phyloP scores from a whole-genome alignment of 2,113 vertebrate species.

The Xiphophorus maculatus region DNA sequence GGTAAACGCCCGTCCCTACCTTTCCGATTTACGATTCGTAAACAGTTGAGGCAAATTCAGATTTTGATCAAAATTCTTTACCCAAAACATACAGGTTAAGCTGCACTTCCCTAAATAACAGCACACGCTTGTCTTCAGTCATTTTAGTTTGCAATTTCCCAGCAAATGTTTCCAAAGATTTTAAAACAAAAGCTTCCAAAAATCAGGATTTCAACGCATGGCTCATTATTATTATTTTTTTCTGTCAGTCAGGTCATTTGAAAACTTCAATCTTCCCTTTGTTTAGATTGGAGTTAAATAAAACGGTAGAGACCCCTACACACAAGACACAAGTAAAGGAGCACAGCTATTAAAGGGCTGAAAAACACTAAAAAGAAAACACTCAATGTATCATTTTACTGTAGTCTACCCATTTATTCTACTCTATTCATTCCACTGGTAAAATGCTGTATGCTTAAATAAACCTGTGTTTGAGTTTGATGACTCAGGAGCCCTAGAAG shows the following conservation, averaged over 20 bases:
- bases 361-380: conserved; percentile 62
- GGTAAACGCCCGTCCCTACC: no score
- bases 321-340: not conserved
- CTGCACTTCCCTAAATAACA: no score
- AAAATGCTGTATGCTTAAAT: conserved; percentile 77
- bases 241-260: not conserved
- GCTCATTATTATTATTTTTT: not conserved
- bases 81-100: no score
- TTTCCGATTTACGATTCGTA: no score
- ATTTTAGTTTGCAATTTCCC: no score
- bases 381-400: conserved; percentile 59
- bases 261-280: not conserved
- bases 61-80: no score
- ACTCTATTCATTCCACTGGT: conserved; percentile 82
- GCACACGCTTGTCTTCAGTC: no score
- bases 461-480: conserved; percentile 50
- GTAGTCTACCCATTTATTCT: conserved; percentile 62
- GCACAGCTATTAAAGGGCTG: conserved; percentile 14
- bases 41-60: no score
- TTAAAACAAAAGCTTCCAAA: not conserved
- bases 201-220: not conserved
- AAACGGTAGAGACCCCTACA: not conserved
- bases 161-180: not conserved
- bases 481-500: conserved; percentile 50
- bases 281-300: not conserved